Conservation (phyloP, 92 coral and sea anemone species). For the Zoanthus sansibaricus region DNA sequence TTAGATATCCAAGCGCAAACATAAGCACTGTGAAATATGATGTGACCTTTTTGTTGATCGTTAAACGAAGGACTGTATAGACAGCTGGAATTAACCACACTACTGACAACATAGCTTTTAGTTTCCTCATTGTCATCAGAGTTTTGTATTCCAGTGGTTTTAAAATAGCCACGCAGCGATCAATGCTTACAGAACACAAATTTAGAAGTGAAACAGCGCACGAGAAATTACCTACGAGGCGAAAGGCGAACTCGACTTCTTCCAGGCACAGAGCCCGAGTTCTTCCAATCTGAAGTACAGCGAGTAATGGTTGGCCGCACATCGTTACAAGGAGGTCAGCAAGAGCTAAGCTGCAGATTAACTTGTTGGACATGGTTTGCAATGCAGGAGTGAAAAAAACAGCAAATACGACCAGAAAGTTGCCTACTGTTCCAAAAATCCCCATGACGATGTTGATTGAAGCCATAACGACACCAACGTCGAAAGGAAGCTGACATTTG, state of each 20-base stretch:
- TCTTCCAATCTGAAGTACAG: slow-evolving; percentile 43
- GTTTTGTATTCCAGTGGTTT: slow-evolving; percentile 35
- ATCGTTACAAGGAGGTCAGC: slow-evolving; percentile 39
- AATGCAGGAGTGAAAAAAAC: slow-evolving; percentile 29
- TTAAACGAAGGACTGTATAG: slow-evolving; percentile 71
- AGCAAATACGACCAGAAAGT: slow-evolving; percentile 11
- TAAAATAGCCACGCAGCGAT: slow-evolving; percentile 52
- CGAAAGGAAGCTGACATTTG: not conserved
- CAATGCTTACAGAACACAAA: slow-evolving; percentile 55
- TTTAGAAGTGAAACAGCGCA: slow-evolving; percentile 61
- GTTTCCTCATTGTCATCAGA: not conserved
- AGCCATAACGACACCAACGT: slow-evolving; percentile 11
- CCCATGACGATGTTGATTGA: slow-evolving; percentile 35
- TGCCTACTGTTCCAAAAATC: slow-evolving; percentile 20
- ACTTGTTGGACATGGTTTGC: slow-evolving; percentile 22
- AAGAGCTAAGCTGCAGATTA: slow-evolving; percentile 26
- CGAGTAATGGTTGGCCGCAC: slow-evolving; percentile 41
- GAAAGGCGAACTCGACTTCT: slow-evolving; percentile 52
- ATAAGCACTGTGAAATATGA: slow-evolving; percentile 70
- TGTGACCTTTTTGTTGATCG: slow-evolving; percentile 71
- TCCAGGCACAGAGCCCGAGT: slow-evolving; percentile 28
- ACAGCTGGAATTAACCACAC: slow-evolving; percentile 74
- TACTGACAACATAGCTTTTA: slow-evolving; percentile 19
- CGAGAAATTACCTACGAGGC: slow-evolving; percentile 64
- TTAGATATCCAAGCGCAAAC: slow-evolving; percentile 68